phyloP scores from a whole-genome alignment of 2,888 invertebrate species.

The Axea sp. region DNA sequence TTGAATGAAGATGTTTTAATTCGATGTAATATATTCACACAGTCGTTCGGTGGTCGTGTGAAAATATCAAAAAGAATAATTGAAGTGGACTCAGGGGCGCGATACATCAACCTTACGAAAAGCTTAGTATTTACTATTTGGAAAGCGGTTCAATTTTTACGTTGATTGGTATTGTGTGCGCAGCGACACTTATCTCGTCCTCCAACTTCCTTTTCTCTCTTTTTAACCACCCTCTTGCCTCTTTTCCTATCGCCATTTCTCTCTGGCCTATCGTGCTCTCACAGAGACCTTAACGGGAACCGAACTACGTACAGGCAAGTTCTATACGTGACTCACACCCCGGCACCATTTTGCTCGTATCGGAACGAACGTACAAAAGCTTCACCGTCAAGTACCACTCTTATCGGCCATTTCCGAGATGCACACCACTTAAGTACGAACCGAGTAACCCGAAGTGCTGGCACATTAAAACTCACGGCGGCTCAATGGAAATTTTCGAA shows the following conservation, averaged over 20 bases:
- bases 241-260: not conserved
- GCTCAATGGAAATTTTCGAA: constrained; percentile 59
- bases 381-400: constrained; percentile 65
- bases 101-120: constrained; percentile 18
- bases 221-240: not conserved
- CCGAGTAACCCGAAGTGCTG: constrained; percentile 61
- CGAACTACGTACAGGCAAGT: constrained; percentile 52
- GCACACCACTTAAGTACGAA: constrained; percentile 62
- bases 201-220: not conserved
- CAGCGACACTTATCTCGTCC: constrained; percentile 27
- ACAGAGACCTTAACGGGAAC: constrained; percentile 60
- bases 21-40: constrained; percentile 1
- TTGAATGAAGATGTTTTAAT: constrained; percentile 10
- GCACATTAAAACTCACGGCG: constrained; percentile 59
- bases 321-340: constrained; percentile 60
- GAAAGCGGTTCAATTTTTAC: constrained; percentile 52
- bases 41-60: not conserved
- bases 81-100: constrained; percentile 12
- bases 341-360: constrained; percentile 58
- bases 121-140: constrained; percentile 37
- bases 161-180: constrained; percentile 55
- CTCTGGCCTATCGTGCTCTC: constrained; percentile 56
- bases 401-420: constrained; percentile 68
- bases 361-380: constrained; percentile 65
- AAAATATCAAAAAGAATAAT: constrained; percentile 31